Evolutionary conservation across 2,113 vertebrate species (phyloP).

Genomic region (Notarius lentiginosus): DNA sequence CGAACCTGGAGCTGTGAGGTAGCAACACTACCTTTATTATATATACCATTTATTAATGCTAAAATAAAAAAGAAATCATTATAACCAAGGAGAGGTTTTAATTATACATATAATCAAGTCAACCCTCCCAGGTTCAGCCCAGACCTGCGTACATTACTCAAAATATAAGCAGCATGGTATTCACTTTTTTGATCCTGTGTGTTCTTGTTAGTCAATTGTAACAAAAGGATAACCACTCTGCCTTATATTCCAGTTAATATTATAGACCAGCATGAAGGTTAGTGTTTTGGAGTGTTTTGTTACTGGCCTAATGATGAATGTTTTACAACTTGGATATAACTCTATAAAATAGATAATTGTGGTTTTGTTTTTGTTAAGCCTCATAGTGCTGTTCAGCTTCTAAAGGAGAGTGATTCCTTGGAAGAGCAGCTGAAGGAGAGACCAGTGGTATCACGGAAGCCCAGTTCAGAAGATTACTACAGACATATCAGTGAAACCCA

Average conservation of each 20-base stretch:
- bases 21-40: not conserved
- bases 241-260: not conserved
- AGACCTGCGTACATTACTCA: not conserved
- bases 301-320: not conserved
- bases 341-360: not conserved
- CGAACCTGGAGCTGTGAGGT: not conserved
- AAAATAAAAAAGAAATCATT: slow-evolving; percentile 32
- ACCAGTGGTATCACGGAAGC: slow-evolving; percentile 50
- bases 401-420: slow-evolving; percentile 43
- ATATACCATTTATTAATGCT: not conserved
- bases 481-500: slow-evolving; percentile 62
- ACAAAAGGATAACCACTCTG: not conserved
- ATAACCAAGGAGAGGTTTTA: not conserved
- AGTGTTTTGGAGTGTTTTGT: not conserved
- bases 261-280: not conserved
- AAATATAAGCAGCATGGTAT: not conserved
- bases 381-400: slow-evolving; percentile 47
- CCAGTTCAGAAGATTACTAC: slow-evolving; percentile 70
- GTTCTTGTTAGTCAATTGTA: not conserved
- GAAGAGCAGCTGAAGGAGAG: slow-evolving; percentile 59
- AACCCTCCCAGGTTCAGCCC: not conserved
- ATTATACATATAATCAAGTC: not conserved
- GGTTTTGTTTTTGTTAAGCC: slow-evolving; percentile 40
- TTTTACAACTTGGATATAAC: not conserved
- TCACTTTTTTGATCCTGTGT: not conserved